A percentile compares a stretch with the other conserved stretches of the same genome.
phyloP scores from a whole-genome alignment of 1,140 invertebrate species.

The Drosophila ananassae region DNA sequence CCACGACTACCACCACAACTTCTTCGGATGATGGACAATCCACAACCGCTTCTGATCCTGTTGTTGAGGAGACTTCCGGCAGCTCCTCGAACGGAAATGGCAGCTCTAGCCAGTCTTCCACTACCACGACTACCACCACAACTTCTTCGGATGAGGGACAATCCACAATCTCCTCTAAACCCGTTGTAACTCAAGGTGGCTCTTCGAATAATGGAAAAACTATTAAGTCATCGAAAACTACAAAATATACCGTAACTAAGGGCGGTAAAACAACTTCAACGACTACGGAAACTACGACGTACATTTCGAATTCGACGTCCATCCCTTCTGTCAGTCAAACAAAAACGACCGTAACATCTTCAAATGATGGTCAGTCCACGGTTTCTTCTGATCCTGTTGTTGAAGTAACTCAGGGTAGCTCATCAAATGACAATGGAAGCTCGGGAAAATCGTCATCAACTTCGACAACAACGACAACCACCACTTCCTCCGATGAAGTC shows the following conservation, averaged over 20 bases:
- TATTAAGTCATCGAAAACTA: neutral
- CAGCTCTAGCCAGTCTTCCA: neutral
- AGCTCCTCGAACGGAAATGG: neutral
- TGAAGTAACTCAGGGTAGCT: neutral
- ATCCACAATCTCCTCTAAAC: neutral
- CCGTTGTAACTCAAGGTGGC: neutral
- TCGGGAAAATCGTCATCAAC: neutral
- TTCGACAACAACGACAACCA: neutral
- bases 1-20: neutral
- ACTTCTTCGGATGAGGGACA: neutral
- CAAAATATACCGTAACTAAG: too few relatives aligned
- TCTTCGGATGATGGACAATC: neutral
- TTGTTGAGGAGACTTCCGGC: neutral
- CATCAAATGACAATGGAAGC: neutral
- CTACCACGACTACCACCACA: neutral
- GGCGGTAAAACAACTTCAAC: too few relatives aligned
- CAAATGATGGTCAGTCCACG: neutral
- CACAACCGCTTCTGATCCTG: neutral
- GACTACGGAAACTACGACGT: neutral
- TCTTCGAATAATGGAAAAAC: neutral
- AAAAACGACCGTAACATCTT: conserved; percentile 19
- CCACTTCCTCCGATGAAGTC: neutral
- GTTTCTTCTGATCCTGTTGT: conserved; percentile 1
- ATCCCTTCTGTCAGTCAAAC: neutral
- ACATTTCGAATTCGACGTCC: too few relatives aligned